phyloP scores from a whole-genome alignment of 2,797 vertebrate species.

The Microhierax caerulescens region DNA sequence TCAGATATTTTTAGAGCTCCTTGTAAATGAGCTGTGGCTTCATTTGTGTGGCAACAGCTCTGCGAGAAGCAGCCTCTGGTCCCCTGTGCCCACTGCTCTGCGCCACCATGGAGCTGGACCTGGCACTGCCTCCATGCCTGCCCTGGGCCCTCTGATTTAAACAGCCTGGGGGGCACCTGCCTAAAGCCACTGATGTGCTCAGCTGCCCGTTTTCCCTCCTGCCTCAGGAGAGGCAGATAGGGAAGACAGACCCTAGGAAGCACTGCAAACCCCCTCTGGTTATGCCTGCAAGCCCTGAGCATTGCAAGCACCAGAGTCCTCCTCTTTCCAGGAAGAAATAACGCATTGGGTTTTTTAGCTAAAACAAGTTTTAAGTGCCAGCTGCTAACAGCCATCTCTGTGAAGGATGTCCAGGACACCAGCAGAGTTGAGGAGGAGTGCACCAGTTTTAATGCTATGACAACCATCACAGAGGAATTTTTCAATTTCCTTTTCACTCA shows the following conservation, averaged over 20 bases:
- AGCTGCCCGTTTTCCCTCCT: background rate
- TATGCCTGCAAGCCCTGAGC: background rate
- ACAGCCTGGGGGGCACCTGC: background rate
- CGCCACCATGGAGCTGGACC: background rate
- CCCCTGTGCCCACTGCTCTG: background rate
- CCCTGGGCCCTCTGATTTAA: background rate
- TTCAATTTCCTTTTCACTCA: background rate
- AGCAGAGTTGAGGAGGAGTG: background rate
- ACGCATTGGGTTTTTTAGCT: background rate
- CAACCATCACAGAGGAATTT: background rate
- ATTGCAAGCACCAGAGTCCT: background rate
- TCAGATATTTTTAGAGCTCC: conserved; percentile 36
- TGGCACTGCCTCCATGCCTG: background rate
- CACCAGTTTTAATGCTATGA: background rate
- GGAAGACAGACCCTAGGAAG: background rate
- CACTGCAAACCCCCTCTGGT: background rate
- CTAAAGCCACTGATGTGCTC: background rate
- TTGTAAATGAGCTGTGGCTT: background rate
- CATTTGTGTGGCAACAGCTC: background rate
- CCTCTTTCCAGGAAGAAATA: background rate
- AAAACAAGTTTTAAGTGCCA: background rate
- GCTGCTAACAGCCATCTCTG: background rate
- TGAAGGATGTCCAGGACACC: background rate
- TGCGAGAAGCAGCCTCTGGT: background rate
- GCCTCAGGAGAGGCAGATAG: background rate